Evolutionary conservation across 2,888 invertebrate genomes (phyloP).

Genomic region (Conus canariensis): DNA sequence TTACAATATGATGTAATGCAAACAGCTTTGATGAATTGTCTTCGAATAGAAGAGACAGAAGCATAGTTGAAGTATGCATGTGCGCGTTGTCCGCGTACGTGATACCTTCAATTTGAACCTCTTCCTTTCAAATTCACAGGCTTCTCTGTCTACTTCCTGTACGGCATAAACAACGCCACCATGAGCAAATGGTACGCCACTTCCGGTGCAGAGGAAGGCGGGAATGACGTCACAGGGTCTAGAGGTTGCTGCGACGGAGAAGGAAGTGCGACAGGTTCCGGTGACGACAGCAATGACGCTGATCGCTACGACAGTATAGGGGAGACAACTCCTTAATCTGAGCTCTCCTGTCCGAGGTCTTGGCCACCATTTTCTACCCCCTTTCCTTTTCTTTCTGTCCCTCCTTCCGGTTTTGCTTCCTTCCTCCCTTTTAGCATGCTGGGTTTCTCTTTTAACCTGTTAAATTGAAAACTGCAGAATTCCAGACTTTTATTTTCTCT

Average conservation of each 20-base stretch:
- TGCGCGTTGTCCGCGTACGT: no score
- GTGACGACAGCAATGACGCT: background rate
- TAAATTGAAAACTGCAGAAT: no score
- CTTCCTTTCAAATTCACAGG: background rate
- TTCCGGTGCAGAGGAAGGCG: background rate
- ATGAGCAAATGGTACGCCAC: background rate
- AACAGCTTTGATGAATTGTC: no score
- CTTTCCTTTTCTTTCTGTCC: background rate
- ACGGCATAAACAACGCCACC: slow-evolving; percentile 6
- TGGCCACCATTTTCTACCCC: background rate
- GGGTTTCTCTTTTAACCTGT: no score
- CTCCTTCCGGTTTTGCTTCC: background rate
- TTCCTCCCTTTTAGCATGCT: background rate
- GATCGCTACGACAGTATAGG: slow-evolving; percentile 2
- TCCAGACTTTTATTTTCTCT: background rate
- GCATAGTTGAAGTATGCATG: no score
- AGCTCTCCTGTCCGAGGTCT: background rate
- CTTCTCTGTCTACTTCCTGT: background rate
- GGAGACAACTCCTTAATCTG: background rate
- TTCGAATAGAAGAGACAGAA: no score
- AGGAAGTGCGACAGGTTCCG: background rate
- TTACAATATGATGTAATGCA: no score
- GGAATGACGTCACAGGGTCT: background rate
- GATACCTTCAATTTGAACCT: no score
- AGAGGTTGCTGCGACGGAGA: background rate